Evolutionary conservation across 1,140 invertebrate species (phyloP).

Genomic region (Heliconius himera): DNA sequence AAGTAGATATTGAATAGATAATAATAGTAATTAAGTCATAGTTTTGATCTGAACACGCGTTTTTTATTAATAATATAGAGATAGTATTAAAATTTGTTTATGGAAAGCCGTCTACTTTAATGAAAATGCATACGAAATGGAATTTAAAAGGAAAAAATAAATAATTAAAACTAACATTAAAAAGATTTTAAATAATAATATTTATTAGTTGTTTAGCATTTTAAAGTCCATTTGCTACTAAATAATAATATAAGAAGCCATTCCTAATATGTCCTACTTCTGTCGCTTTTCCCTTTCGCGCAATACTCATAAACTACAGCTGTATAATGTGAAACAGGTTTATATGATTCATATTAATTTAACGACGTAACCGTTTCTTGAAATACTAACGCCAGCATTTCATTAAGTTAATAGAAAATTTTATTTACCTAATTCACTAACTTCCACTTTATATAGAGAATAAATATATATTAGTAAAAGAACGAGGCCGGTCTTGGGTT

Average conservation of each 20-base stretch:
- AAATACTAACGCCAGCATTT: not conserved
- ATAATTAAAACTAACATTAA: not conserved
- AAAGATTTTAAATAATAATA: not conserved
- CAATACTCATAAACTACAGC: not conserved
- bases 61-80: too few relatives aligned
- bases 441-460: not conserved
- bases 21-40: too few relatives aligned
- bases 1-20: too few relatives aligned
- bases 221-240: not conserved
- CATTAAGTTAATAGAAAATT: too few relatives aligned
- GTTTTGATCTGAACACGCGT: too few relatives aligned
- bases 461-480: too few relatives aligned
- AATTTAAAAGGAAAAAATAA: too few relatives aligned
- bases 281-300: not conserved
- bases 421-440: too few relatives aligned
- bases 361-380: slow-evolving; percentile 8
- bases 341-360: not conserved
- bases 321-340: not conserved
- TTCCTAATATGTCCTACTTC: not conserved
- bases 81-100: too few relatives aligned
- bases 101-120: too few relatives aligned
- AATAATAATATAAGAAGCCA: not conserved
- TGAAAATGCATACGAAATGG: too few relatives aligned
- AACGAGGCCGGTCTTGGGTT: too few relatives aligned
- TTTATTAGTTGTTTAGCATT: not conserved